Percentiles rank a stretch among this genome's conserved stretches.
Evolutionary conservation across 2,113 vertebrate species (phyloP).

Genomic region (Otocyon megalotis): DNA sequence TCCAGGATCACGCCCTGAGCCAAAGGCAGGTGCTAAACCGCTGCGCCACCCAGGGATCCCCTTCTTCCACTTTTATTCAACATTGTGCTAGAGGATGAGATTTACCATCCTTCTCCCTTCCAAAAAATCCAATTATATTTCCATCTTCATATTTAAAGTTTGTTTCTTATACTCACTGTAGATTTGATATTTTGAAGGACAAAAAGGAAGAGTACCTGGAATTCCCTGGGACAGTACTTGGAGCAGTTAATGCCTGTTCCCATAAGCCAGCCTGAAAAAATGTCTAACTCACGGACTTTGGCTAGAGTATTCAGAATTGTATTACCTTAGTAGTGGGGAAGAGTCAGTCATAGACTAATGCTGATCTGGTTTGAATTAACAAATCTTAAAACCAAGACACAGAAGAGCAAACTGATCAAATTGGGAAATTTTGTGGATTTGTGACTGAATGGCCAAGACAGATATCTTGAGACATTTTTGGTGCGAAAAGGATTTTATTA

Average conservation of each 20-base stretch:
- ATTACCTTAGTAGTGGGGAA: background rate
- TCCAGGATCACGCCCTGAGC: too few species aligned
- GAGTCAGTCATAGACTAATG: background rate
- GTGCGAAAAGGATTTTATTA: background rate
- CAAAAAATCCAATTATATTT: background rate
- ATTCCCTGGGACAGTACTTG: background rate
- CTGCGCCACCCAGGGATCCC: too few species aligned
- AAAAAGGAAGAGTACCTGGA: background rate
- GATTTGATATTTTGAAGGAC: background rate
- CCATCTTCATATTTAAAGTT: background rate
- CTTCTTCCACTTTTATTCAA: background rate
- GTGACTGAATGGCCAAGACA: background rate
- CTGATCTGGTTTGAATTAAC: background rate
- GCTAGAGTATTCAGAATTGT: background rate
- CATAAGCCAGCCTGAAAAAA: background rate
- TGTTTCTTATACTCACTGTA: background rate
- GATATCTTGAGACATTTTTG: background rate
- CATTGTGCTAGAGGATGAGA: background rate
- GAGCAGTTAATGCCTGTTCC: background rate
- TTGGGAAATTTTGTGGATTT: background rate
- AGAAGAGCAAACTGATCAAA: background rate
- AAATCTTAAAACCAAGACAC: background rate
- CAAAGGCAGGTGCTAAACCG: too few species aligned
- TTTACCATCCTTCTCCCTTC: background rate
- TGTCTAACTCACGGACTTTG: background rate